These are phyloP conservation scores for Pseudocheirus occidentalis DNA, from an alignment of 2,797 vertebrate genomes.

Conservation along the genomic window DNA sequence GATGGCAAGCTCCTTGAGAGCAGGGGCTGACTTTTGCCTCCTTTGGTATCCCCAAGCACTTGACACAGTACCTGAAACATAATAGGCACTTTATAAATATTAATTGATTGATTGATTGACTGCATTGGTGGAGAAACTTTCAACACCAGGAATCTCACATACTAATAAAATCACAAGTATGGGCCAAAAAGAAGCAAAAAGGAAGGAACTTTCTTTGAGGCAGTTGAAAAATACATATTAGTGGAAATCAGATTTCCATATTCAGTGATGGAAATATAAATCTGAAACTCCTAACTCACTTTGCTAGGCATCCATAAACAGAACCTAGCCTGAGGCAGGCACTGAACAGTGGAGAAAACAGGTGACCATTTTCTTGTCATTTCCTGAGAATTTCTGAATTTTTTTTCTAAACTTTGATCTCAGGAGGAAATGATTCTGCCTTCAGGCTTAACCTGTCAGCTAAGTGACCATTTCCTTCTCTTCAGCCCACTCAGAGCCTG, in stretches of 20 bases:
- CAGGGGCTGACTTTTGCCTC: not conserved
- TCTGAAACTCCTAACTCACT: not conserved
- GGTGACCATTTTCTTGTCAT: not conserved
- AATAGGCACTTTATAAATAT: not conserved
- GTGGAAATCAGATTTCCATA: not conserved
- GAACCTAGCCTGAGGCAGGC: not conserved
- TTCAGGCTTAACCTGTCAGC: not conserved
- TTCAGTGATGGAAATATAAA: not conserved
- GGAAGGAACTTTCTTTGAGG: not conserved
- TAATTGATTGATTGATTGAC: not conserved
- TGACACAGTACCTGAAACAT: not conserved
- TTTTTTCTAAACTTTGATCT: not conserved
- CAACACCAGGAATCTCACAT: not conserved
- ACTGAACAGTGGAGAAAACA: not conserved
- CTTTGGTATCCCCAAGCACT: not conserved
- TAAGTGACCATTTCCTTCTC: not conserved
- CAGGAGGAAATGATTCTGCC: not conserved
- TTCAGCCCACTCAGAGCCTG: not conserved
- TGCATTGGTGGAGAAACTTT: not conserved
- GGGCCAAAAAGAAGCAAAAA: not conserved
- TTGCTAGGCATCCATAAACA: not conserved
- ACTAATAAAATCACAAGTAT: not conserved
- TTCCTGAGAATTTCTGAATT: not conserved
- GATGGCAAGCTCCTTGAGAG: not conserved
- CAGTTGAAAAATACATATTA: not conserved